A percentile compares a stretch with the other conserved stretches of the same genome.
phyloP scores from a whole-genome alignment of 2,113 vertebrate species.

The Dipodomys spectabilis region DNA sequence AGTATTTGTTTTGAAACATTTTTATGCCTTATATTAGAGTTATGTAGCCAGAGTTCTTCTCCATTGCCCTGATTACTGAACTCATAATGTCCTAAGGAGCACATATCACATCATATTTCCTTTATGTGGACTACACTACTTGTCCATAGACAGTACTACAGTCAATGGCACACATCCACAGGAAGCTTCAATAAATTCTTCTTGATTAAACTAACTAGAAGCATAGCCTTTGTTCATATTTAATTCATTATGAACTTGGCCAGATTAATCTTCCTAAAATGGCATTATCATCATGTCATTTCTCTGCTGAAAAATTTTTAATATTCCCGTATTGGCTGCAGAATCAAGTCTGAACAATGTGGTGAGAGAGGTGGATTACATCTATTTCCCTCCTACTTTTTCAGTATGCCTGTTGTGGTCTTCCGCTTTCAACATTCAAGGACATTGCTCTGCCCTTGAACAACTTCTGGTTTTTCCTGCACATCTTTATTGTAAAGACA shows the following conservation, averaged over 20 bases:
- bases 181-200: background rate
- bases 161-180: background rate
- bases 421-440: background rate
- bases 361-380: too few species aligned
- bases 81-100: background rate
- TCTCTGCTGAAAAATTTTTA: background rate
- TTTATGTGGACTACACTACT: too few species aligned
- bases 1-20: slow-evolving; percentile 34
- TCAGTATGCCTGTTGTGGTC: background rate
- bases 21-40: background rate
- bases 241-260: slow-evolving; percentile 20
- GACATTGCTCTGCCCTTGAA: background rate
- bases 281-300: background rate
- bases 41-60: background rate
- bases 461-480: background rate
- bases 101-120: too few species aligned
- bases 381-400: background rate
- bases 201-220: background rate
- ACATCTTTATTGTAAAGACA: background rate
- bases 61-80: background rate
- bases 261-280: slow-evolving; percentile 55
- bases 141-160: background rate
- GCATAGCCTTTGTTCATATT: background rate
- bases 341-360: too few species aligned
- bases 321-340: background rate